Base-by-base conservation (phyloP, 1,140 invertebrate species). In the Heliconius nattereri region DNA sequence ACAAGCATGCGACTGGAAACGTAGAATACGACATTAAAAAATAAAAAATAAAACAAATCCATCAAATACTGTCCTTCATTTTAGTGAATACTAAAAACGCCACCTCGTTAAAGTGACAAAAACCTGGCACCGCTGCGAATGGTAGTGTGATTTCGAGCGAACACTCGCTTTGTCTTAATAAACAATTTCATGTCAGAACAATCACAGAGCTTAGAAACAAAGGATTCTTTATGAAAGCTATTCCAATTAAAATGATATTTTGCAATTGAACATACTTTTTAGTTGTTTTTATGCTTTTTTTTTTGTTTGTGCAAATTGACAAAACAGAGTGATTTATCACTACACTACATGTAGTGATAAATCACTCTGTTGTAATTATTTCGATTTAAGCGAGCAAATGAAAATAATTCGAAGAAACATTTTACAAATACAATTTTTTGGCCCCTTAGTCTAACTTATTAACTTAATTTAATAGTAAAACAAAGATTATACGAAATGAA, bases 121-220 rank as follows among this genome's bases (percentile, higher is more conserved):
- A 71, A 71, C 13, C 32, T 29, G 70, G 70, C 70, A 71, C 26
- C 70, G 2, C 70, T 71, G 70, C 26, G 32, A 71, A 71, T 35
- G 70, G 60, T 77, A 20, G 73, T 79, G 60, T 71, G 78, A 79
- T 79, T 79, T 75, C 23, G 52, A 79, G 74, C 74, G 72, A 79
- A 75, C 45, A 26, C 37, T 79, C 73, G 37, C 73, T 75, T 73
- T 75, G 72, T 75, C 78, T 71, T 77, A 77, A 77, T 77, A 75
- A 75, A 75, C 78, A 75, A 79, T 79, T 79, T 79, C 78, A 79
- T 75, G 73, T 79, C 73, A 76, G 78, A 79, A 79, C 74, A 79
- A 79, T 75, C 78, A 79, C 73, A 45, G 70, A 9, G 74, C 73
- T 79, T 75, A 79, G 78, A 75, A 71, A 79, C 78, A 79, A 79